Evolutionary conservation across 53 echinoderm and acorn worm species (phyloP).

Genomic region (Holothuria leucospilota): DNA sequence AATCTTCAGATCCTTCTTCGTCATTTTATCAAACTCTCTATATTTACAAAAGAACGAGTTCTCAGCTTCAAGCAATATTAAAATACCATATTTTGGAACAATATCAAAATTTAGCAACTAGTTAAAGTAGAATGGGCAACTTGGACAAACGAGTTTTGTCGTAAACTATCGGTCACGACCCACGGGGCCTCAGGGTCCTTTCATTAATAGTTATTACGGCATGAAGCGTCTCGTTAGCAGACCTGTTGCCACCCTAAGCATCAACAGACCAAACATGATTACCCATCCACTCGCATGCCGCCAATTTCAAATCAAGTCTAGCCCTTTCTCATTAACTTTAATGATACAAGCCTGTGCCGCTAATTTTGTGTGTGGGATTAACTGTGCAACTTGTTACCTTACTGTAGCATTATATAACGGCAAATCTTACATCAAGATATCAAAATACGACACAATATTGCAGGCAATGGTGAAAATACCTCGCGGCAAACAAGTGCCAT

Average conservation of each 20-base stretch:
- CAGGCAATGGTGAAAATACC: conserved; percentile 18
- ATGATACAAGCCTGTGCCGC: conserved; percentile 38
- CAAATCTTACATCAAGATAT: conserved; percentile 38
- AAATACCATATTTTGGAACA: no score
- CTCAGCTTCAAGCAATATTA: no score
- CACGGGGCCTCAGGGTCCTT: conserved; percentile 3
- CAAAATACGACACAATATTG: conserved; percentile 28
- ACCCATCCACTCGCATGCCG: conserved; percentile 39
- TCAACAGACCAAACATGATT: conserved; percentile 42
- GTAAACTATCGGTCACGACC: conserved; percentile 37
- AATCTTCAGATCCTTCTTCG: no score
- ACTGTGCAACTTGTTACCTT: conserved; percentile 1
- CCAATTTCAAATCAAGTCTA: conserved; percentile 49
- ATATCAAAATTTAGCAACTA: no score
- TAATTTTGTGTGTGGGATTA: conserved; percentile 45
- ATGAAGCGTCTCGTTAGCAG: conserved; percentile 6
- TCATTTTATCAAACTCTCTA: no score
- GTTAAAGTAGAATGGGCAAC: no score
- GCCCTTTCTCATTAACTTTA: conserved; percentile 44
- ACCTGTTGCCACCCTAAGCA: conserved; percentile 42
- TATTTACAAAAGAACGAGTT: no score
- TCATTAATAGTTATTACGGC: conserved; percentile 17
- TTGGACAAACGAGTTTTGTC: no score
- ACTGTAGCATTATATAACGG: not conserved
- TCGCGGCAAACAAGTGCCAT: conserved; percentile 18